Base-by-base conservation (phyloP, 2,888 invertebrate genomes). In the Chrysolina haemoptera region DNA sequence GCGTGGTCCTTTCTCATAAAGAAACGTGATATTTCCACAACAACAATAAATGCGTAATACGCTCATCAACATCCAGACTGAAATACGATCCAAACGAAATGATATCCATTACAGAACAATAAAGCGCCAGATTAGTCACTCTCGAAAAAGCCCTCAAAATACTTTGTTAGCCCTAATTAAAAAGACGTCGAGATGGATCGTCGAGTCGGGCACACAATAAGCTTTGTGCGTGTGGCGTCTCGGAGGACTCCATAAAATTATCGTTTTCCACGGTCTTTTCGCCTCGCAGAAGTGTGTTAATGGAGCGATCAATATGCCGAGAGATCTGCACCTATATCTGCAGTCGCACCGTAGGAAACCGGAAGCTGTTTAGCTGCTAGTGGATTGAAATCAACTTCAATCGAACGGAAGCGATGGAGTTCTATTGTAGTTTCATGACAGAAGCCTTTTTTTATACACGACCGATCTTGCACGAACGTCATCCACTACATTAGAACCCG, bases 121-220 rank as follows among this genome's bases (percentile, higher is more conserved):
- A 59, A 59, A 59, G 59, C 59, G 35, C 27, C n/a, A 27, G 59
- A 59, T 35, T 59, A 59, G 59, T 59, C 59, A 59, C 59, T 59
- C 59, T 59, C 35, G 27, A 59, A 59, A 59, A 59, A 59, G n/a
- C 59, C 35, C 35, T 35, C 59, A 35, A 22, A 59, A 59, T 59
- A 67, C 67, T 67, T 53, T 67, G 53, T 73, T 75, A 35, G 68
- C 40, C 71, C 67, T 78, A 78, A 78, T 78, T 76, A 78, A 71
- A 78, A 77, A 73, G 63, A 73, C 62, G 69, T 50, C 41, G 64
- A 43, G 68, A 74, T 68, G 62, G 70, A 71, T 70, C 69, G 41
- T 16, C 67, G 59, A 67, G 55, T 35, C n/a, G 48, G 66, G 35
- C 70, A 68, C 71, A 68, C 70, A 71, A 73, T 69, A 62, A 70